Percentiles rank a stretch among this genome's conserved stretches.
Evolutionary conservation across 2,888 invertebrate genomes (phyloP).

Genomic region (Drosophila borborema): DNA sequence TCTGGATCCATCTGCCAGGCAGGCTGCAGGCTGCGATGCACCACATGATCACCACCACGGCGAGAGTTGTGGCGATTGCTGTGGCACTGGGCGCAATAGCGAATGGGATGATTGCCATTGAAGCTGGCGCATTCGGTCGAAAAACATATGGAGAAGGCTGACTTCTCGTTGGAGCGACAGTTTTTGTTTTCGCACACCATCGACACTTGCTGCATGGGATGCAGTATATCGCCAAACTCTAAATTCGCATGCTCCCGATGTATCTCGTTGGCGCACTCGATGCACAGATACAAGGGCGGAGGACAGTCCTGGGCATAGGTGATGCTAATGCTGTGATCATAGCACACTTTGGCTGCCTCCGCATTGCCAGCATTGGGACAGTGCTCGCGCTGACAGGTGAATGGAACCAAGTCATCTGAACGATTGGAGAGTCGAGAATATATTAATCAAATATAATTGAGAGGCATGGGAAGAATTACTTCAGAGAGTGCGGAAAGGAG

Average conservation of each 20-base stretch:
- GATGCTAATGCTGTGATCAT: slow-evolving; percentile 96
- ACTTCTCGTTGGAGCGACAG: slow-evolving; percentile 95
- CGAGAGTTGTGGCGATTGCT: slow-evolving; percentile 94
- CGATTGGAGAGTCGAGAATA: background rate
- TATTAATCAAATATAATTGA: background rate
- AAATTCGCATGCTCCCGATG: slow-evolving; percentile 94
- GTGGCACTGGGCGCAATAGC: slow-evolving; percentile 96
- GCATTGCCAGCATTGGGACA: slow-evolving; percentile 95
- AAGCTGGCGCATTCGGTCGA: slow-evolving; percentile 98
- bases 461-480: no score
- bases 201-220: slow-evolving; percentile 97
- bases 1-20: slow-evolving; percentile 96
- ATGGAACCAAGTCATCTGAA: slow-evolving; percentile 90
- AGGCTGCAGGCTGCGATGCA: slow-evolving; percentile 93
- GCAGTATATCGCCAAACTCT: slow-evolving; percentile 93
- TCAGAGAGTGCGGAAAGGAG: no score
- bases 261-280: slow-evolving; percentile 97
- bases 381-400: slow-evolving; percentile 95
- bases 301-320: slow-evolving; percentile 94
- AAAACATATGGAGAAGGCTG: slow-evolving; percentile 98
- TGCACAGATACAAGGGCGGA: slow-evolving; percentile 97
- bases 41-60: slow-evolving; percentile 95
- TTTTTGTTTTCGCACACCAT: slow-evolving; percentile 99
- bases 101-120: slow-evolving; percentile 97
- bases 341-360: slow-evolving; percentile 96